Percentiles rank a stretch among this genome's conserved stretches.
Conservation (phyloP, 1,140 invertebrate species). For the Apis florea region DNA sequence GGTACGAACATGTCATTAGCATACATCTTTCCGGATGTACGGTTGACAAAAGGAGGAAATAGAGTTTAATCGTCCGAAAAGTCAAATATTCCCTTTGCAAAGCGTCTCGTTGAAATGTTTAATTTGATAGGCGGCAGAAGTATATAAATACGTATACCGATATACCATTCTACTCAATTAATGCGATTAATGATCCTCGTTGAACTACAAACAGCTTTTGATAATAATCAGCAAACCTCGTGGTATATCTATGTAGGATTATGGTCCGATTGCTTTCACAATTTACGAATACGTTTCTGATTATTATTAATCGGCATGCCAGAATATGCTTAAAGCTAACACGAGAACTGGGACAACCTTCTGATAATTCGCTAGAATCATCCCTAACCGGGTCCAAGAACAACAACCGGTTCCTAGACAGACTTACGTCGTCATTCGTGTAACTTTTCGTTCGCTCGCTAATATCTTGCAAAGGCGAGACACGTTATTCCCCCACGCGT, state of each 20-base stretch:
- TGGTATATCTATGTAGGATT: constrained; percentile 13
- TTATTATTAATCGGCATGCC: constrained; percentile 27
- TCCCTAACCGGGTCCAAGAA: constrained; percentile 25
- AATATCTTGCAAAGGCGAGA: background rate
- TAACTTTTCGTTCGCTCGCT: background rate
- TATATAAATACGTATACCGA: background rate
- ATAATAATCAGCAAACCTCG: constrained; percentile 28
- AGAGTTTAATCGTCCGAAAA: background rate
- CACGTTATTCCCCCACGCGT: background rate
- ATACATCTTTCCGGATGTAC: background rate
- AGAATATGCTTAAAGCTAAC: constrained; percentile 23
- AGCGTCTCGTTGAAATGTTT: background rate
- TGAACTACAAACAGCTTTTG: background rate
- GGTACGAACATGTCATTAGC: background rate
- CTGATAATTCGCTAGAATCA: constrained; percentile 26
- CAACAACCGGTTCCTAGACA: constrained; percentile 6
- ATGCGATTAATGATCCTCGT: constrained; percentile 14
- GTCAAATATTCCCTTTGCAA: background rate
- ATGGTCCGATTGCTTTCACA: constrained; percentile 31
- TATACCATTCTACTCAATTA: constrained; percentile 17
- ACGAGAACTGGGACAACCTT: constrained; percentile 20
- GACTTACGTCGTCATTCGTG: too few species aligned
- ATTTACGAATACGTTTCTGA: constrained; percentile 27
- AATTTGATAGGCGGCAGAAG: background rate
- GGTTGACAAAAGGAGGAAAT: too few species aligned